Evolutionary conservation across 2,888 invertebrate species (phyloP).

Genomic region (Flexamia atlantica): DNA sequence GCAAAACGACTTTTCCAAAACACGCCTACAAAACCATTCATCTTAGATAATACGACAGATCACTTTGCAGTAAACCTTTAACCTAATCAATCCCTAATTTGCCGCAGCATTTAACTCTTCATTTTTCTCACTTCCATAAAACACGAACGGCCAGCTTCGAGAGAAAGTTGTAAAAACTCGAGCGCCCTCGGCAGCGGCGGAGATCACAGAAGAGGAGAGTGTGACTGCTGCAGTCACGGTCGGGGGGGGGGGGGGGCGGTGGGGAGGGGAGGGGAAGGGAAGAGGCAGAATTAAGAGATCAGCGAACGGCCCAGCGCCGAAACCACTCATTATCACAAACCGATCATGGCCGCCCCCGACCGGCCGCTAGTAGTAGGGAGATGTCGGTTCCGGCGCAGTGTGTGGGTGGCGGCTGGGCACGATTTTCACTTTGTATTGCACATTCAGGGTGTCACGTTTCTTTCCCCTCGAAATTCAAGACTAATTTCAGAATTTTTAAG

Average conservation of each 20-base stretch:
- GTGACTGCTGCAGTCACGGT: neutral
- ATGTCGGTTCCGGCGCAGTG: neutral
- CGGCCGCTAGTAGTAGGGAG: neutral
- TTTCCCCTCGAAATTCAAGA: too few relatives aligned
- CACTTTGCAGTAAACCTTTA: too few relatives aligned
- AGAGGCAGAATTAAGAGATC: conserved; percentile 43
- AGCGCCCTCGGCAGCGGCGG: neutral
- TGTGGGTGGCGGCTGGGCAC: neutral
- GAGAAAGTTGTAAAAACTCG: neutral
- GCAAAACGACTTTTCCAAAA: too few relatives aligned
- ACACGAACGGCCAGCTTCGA: neutral
- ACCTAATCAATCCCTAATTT: too few relatives aligned
- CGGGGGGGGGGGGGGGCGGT: neutral
- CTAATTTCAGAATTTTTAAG: too few relatives aligned
- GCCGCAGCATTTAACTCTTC: too few relatives aligned
- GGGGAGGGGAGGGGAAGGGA: neutral
- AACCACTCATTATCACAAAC: conserved; percentile 48
- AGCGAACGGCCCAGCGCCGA: conserved; percentile 42
- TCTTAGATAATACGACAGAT: too few relatives aligned
- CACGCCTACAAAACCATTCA: too few relatives aligned
- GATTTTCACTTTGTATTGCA: neutral
- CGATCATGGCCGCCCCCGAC: conserved; percentile 39
- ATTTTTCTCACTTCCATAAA: neutral
- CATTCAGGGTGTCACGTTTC: neutral
- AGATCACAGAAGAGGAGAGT: neutral